phyloP scores from a whole-genome alignment of 2,888 invertebrate genomes.

The Ypsolopha sequella region DNA sequence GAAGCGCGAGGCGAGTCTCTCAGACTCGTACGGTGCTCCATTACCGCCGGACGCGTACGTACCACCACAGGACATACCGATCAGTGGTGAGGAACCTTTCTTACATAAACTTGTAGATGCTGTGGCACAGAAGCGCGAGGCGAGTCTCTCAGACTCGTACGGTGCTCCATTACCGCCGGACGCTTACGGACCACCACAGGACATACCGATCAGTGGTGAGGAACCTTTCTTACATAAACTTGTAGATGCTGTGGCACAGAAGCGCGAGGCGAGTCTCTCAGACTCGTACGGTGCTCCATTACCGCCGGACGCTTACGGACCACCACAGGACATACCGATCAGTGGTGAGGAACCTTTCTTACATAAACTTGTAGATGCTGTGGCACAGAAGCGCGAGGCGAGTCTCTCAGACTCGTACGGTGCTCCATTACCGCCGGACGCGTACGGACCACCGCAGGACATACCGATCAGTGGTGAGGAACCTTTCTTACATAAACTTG shows the following conservation, averaged over 20 bases:
- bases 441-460: slow-evolving; percentile 33
- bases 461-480: slow-evolving; percentile 2
- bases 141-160: slow-evolving; percentile 22
- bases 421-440: slow-evolving; percentile 29
- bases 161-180: slow-evolving; percentile 33
- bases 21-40: slow-evolving; percentile 32
- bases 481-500: too few relatives aligned
- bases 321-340: slow-evolving; percentile 16
- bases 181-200: slow-evolving; percentile 35
- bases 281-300: slow-evolving; percentile 35
- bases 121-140: slow-evolving; percentile 14
- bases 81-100: background rate
- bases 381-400: slow-evolving; percentile 15
- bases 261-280: slow-evolving; percentile 14
- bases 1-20: slow-evolving; percentile 15
- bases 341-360: background rate
- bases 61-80: slow-evolving; percentile 18
- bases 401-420: slow-evolving; percentile 27
- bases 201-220: slow-evolving; percentile 4
- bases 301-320: slow-evolving; percentile 36
- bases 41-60: slow-evolving; percentile 37
- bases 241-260: slow-evolving; percentile 9
- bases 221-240: too few relatives aligned
- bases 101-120: background rate
- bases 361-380: background rate